Base-by-base conservation (phyloP, 2,113 vertebrate species). In the Gymnobelideus leadbeateri region DNA sequence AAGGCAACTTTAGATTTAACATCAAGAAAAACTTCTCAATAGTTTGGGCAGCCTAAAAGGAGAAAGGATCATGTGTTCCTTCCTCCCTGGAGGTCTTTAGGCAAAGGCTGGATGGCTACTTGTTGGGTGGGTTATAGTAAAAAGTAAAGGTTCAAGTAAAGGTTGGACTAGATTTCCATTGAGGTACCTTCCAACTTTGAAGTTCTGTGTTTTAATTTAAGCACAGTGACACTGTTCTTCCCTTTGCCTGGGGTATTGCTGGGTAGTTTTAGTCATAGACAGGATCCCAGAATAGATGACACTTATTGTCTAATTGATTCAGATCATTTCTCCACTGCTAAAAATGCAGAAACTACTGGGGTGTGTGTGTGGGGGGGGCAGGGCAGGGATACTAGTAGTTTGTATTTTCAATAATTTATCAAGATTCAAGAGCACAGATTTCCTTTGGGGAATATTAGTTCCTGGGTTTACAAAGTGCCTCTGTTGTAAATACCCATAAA, bases 401-500 rank as follows among this genome's bases (percentile, higher is more conserved):
- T 97, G 91, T 96, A 97, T 98, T 98, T 98, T 97, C 96, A 97
- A 98, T 98, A 97, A 98, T 98, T 98, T 98, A 98, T 98, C 98
- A 97, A 98, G 97, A 98, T 98, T 98, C 1, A 1, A 98, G 98
- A 98, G 96, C 94, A 96, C 96, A 97, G 97, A 98, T 98, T 98
- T 98, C 98, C 98, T 98, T 97, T 96, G 98, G 98, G 98, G 98
- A 98, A 98, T 98, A 98, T 98, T 98, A 98, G 97, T 98, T 97
- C 98, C 98, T 98, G 97, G 97, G 98, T 98, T 98, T 98, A 99
- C 98, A 98, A 98, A 98, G 98, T 98, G 98, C 97, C 96, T 98
- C 1, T 94, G 98, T 97, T 98, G 98, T 99, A 99, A 99, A 99
- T 99, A 98, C 95, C 97, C 98, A 98, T 99, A 98, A 98, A 98